These are phyloP conservation scores for Liopterus haemorrhoidalis DNA, from an alignment of 2,888 invertebrate genomes.

Conservation along the genomic window DNA sequence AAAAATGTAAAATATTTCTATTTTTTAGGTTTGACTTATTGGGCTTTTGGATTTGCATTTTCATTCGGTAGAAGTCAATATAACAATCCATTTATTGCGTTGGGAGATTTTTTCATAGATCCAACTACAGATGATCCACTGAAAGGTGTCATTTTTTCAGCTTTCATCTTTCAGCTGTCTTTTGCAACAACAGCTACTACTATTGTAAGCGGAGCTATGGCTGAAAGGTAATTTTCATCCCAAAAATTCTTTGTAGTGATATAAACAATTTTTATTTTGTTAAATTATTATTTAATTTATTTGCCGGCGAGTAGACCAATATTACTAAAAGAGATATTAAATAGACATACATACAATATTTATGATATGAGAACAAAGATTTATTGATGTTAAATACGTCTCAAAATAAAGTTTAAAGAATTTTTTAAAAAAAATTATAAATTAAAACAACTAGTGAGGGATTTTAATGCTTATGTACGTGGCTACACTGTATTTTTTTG, in stretches of 20 bases:
- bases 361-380: no score
- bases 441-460: no score
- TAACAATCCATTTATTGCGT: slow-evolving; percentile 74
- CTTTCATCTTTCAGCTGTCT: slow-evolving; percentile 84
- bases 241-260: background rate
- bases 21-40: slow-evolving; percentile 71
- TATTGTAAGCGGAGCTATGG: slow-evolving; percentile 91
- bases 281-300: slow-evolving; percentile 3
- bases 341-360: background rate
- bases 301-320: background rate
- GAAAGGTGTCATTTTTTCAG: slow-evolving; percentile 81
- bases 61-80: slow-evolving; percentile 73
- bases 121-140: slow-evolving; percentile 64
- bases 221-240: slow-evolving; percentile 64
- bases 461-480: no score
- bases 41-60: slow-evolving; percentile 90
- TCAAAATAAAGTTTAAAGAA: no score
- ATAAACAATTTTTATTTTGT: background rate
- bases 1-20: slow-evolving; percentile 3
- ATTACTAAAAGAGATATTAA: background rate
- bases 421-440: no score
- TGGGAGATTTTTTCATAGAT: slow-evolving; percentile 79
- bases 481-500: no score
- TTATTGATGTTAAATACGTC: no score
- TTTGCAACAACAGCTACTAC: slow-evolving; percentile 89